Conservation (phyloP, 2,888 invertebrate species). For the Spilosoma lubricipeda region DNA sequence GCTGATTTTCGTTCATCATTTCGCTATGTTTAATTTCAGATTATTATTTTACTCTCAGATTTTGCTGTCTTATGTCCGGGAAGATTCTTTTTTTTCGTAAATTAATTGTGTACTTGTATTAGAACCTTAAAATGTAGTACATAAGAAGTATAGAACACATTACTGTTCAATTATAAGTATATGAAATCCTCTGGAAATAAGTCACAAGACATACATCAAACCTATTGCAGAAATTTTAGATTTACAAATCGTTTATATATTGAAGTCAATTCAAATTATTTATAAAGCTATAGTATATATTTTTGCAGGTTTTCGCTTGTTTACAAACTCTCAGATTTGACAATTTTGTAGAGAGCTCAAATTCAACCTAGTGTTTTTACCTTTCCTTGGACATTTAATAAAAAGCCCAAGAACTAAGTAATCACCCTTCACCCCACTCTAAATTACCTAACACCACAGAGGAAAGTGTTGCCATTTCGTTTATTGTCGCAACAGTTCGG, state of each 20-base stretch:
- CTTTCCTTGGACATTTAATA: too few species aligned
- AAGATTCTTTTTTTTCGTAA: background rate
- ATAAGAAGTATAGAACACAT: background rate
- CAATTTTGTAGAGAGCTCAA: background rate
- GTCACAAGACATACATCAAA: background rate
- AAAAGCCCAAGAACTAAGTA: slow-evolving; percentile 17
- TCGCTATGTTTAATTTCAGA: background rate
- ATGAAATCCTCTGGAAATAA: background rate
- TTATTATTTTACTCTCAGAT: background rate
- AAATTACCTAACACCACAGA: slow-evolving; percentile 34
- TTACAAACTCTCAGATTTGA: too few species aligned
- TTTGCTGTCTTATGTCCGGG: background rate
- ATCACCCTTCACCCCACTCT: slow-evolving; percentile 29
- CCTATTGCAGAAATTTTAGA: too few species aligned
- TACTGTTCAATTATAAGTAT: background rate
- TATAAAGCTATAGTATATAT: too few species aligned
- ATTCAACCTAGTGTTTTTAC: too few species aligned
- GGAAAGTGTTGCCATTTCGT: slow-evolving; percentile 36
- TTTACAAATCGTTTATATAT: too few species aligned
- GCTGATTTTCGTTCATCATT: too few species aligned
- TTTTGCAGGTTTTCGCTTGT: too few species aligned
- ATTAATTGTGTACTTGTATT: background rate
- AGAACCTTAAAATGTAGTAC: background rate
- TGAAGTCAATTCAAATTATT: too few species aligned
- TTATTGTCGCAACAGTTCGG: slow-evolving; percentile 52